Evolutionary conservation across 1,140 invertebrate genomes (phyloP), one percentile per base, ranked within the genome.

Genomic region (Lasioglossum baleicum): DNA sequence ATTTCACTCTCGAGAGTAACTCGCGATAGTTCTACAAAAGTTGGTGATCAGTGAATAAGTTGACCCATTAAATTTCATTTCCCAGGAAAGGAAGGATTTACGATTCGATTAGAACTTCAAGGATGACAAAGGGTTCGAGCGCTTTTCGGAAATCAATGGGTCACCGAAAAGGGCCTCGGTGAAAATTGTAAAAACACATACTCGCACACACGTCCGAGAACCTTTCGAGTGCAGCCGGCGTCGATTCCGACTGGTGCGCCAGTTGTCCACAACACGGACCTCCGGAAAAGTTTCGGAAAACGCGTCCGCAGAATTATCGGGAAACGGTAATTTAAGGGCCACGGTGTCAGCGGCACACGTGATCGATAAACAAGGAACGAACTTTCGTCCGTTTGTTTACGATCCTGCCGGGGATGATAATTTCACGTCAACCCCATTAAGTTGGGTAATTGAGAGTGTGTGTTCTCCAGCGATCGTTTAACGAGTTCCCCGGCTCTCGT

Each of bases 371-470:
- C 76, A 65, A 51, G 58, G 13, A 56, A 48, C 44, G 13, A 63
- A 71, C n/a, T 56, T 53, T 44, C 61, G 40, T 35, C 35, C 40
- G 76, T 72, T 56, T 66, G 76, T 73, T 72, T 44, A 35, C 68
- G 69, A 42, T 72, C 58, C 10, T n/a, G 51, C 60, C 6, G 17
- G 44, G 75, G 58, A 42, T 72, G 48, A 78, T 78, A 72, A 65
- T 73, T 65, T 78, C 22, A n/a, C 69, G 76, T 78, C 69, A 26
- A 65, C 15, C 15, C 69, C 76, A 79, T 79, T 79, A 79, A 73
- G 48, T 65, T 63, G 31, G 51, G 73, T 73, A 79, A 79, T 79
- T 79, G 73, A 79, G 61, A 69, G 69, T 63, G 20, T 5, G 56
- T 11, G 35, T 77, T 63, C 70, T 56, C 10, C 13, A 22, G 74